phyloP scores from a whole-genome alignment of 1,140 invertebrate species.

The Carcinoscorpius rotundicauda region DNA sequence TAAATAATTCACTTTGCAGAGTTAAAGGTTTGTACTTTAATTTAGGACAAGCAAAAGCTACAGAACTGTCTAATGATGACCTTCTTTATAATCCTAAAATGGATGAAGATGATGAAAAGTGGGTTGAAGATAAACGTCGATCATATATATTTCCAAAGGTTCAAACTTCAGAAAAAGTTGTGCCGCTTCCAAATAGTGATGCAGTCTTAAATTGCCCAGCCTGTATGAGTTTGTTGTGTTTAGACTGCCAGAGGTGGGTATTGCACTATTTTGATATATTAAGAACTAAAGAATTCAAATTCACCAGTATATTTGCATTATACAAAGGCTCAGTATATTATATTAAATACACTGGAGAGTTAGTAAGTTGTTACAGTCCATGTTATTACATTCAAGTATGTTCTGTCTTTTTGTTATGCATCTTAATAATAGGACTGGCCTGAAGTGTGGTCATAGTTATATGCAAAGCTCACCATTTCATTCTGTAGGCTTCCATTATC shows the following conservation, averaged over 20 bases:
- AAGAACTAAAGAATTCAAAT: not conserved
- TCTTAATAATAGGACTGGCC: too few species aligned
- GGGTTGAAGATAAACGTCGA: conserved; percentile 39
- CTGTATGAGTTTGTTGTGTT: conserved; percentile 45
- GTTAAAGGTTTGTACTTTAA: not conserved
- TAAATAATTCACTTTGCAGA: too few species aligned
- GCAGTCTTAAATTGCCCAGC: conserved; percentile 50
- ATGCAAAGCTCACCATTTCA: too few species aligned
- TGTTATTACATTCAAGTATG: too few species aligned
- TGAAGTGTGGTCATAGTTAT: too few species aligned
- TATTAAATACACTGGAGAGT: too few species aligned
- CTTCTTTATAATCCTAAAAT: conserved; percentile 46
- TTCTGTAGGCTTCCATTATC: too few species aligned
- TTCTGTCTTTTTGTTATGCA: too few species aligned
- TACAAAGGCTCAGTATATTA: too few species aligned
- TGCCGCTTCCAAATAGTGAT: conserved; percentile 35
- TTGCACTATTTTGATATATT: conserved; percentile 1
- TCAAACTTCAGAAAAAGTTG: conserved; percentile 6
- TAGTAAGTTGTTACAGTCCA: too few species aligned
- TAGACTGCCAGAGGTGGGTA: conserved; percentile 45
- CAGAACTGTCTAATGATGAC: conserved; percentile 27
- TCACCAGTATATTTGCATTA: too few species aligned
- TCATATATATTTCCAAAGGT: conserved; percentile 23
- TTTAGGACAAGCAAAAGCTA: not conserved
- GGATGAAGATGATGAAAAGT: conserved; percentile 46